Conservation (phyloP, 2,888 invertebrate genomes). For the Pollenia amentaria region DNA sequence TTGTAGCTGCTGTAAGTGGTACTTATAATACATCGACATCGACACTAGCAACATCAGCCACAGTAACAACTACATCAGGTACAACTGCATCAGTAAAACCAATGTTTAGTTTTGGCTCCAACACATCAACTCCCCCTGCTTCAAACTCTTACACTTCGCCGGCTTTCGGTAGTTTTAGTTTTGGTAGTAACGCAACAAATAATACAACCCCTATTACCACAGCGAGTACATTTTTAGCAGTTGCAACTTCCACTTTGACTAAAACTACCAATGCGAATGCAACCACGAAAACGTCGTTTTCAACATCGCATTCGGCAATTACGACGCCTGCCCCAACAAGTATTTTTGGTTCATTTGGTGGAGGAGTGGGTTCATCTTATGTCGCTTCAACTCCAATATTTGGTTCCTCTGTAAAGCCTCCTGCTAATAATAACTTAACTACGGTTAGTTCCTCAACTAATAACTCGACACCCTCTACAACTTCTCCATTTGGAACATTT, state of each 20-base stretch:
- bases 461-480: slow-evolving; percentile 70
- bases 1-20: background rate
- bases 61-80: slow-evolving; percentile 44
- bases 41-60: slow-evolving; percentile 39
- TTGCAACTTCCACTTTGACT: slow-evolving; percentile 50
- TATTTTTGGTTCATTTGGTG: slow-evolving; percentile 75
- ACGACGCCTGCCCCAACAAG: slow-evolving; percentile 69
- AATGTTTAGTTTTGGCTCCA: slow-evolving; percentile 74
- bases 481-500: slow-evolving; percentile 73
- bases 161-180: slow-evolving; percentile 70
- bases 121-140: slow-evolving; percentile 49
- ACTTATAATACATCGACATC: slow-evolving; percentile 45
- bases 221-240: slow-evolving; percentile 60
- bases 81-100: slow-evolving; percentile 74
- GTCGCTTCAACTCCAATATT: slow-evolving; percentile 65
- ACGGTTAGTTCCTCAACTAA: slow-evolving; percentile 63
- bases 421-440: slow-evolving; percentile 67
- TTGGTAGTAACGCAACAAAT: slow-evolving; percentile 67
- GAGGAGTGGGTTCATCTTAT: slow-evolving; percentile 39
- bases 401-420: slow-evolving; percentile 74
- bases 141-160: slow-evolving; percentile 58
- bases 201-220: slow-evolving; percentile 45
- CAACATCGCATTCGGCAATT: slow-evolving; percentile 55
- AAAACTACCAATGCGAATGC: slow-evolving; percentile 36
- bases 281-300: slow-evolving; percentile 57